These are phyloP conservation scores for Chironomus tepperi DNA, from an alignment of 1,140 invertebrate species.

Conservation along the genomic window DNA sequence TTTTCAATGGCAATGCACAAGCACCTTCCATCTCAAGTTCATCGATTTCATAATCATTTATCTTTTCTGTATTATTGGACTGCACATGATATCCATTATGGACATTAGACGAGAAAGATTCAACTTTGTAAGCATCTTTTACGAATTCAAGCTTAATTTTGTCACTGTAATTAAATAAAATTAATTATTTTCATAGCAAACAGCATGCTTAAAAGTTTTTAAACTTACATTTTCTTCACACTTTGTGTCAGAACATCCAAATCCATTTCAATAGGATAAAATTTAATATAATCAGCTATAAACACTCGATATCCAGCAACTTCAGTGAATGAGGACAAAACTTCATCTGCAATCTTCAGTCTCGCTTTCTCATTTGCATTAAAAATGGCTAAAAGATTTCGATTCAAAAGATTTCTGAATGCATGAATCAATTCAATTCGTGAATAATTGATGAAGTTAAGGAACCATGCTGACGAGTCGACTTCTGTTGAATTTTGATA, in stretches of 20 bases:
- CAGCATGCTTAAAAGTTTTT: too few relatives aligned
- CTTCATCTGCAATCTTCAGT: slow-evolving; percentile 34
- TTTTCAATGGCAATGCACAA: slow-evolving; percentile 25
- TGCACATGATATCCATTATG: neutral
- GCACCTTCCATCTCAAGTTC: slow-evolving; percentile 28
- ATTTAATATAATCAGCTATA: slow-evolving; percentile 57
- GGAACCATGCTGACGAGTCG: slow-evolving; percentile 32
- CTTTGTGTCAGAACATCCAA: slow-evolving; percentile 48
- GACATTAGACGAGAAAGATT: neutral
- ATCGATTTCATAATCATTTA: neutral
- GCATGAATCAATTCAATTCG: slow-evolving; percentile 44
- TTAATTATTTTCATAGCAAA: too few relatives aligned
- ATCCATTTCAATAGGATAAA: slow-evolving; percentile 52
- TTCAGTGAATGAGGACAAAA: slow-evolving; percentile 51
- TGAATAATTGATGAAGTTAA: slow-evolving; percentile 39
- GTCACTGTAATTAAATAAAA: neutral
- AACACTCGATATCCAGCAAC: slow-evolving; percentile 57
- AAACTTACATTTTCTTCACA: slow-evolving; percentile 56
- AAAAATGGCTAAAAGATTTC: slow-evolving; percentile 36
- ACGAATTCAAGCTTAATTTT: slow-evolving; percentile 31
- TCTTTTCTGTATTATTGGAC: neutral
- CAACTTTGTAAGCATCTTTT: neutral
- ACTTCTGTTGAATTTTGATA: slow-evolving; percentile 46
- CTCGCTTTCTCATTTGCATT: slow-evolving; percentile 29
- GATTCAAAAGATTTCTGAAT: slow-evolving; percentile 32